Evolutionary conservation across 2,888 invertebrate genomes (phyloP).

Genomic region (Smittia sp.): DNA sequence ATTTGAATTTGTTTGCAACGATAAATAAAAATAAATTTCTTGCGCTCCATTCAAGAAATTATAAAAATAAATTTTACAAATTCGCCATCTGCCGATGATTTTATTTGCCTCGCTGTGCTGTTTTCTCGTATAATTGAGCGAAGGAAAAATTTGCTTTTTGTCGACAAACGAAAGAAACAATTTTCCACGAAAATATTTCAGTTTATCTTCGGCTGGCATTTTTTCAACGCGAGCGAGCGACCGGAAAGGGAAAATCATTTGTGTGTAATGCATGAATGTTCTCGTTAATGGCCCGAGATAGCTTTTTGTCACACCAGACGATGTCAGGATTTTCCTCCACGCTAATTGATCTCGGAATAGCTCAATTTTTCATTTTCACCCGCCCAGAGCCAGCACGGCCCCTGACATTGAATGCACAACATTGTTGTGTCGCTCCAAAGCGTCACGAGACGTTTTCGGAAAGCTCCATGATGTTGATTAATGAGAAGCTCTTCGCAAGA

Average conservation of each 20-base stretch:
- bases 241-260: slow-evolving; percentile 15
- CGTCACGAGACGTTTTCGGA: slow-evolving; percentile 9
- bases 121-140: background rate
- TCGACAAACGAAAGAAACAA: slow-evolving; percentile 1
- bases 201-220: background rate
- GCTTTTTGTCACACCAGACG: slow-evolving; percentile 11
- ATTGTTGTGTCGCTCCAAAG: background rate
- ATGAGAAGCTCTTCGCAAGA: background rate
- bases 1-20: background rate
- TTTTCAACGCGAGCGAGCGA: no score
- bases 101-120: background rate
- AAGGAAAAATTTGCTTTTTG: background rate
- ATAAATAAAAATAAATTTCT: slow-evolving; percentile 5
- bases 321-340: slow-evolving; percentile 15
- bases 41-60: background rate
- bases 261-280: slow-evolving; percentile 17
- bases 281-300: background rate
- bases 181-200: background rate
- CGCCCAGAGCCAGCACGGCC: no score
- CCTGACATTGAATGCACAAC: background rate
- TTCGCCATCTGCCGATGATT: background rate
- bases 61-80: background rate
- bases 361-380: background rate
- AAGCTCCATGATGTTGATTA: background rate
- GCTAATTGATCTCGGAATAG: slow-evolving; percentile 6